These are phyloP conservation scores for Thermophis baileyi DNA, from an alignment of 2,113 vertebrate genomes.

Conservation along the genomic window DNA sequence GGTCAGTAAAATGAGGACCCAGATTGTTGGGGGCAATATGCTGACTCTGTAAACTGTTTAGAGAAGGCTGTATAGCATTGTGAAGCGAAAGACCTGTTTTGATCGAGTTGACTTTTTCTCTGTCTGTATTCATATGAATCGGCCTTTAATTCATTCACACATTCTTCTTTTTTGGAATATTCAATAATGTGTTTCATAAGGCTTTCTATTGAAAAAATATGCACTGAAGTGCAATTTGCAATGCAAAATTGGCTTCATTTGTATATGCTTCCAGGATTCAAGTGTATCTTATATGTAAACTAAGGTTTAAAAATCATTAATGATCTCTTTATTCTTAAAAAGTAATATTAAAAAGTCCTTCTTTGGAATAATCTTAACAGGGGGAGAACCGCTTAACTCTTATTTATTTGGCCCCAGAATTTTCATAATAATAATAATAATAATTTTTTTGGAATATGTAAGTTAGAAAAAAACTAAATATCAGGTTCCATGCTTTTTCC, in stretches of 20 bases:
- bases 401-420: background rate
- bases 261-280: background rate
- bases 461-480: background rate
- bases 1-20: no score
- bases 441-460: background rate
- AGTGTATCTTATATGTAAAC: background rate
- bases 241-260: background rate
- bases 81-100: background rate
- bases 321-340: background rate
- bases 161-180: background rate
- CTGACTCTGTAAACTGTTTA: no score
- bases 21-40: no score
- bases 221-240: background rate
- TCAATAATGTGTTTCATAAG: background rate
- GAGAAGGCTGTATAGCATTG: no score
- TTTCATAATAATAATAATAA: no score
- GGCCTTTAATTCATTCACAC: background rate
- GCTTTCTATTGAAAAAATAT: background rate
- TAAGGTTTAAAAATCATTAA: background rate
- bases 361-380: background rate
- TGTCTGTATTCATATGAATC: background rate
- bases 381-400: background rate
- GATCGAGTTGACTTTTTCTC: background rate
- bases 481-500: background rate
- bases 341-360: background rate